phyloP scores from a whole-genome alignment of 2,113 vertebrate species.

The Hystrix cristata region DNA sequence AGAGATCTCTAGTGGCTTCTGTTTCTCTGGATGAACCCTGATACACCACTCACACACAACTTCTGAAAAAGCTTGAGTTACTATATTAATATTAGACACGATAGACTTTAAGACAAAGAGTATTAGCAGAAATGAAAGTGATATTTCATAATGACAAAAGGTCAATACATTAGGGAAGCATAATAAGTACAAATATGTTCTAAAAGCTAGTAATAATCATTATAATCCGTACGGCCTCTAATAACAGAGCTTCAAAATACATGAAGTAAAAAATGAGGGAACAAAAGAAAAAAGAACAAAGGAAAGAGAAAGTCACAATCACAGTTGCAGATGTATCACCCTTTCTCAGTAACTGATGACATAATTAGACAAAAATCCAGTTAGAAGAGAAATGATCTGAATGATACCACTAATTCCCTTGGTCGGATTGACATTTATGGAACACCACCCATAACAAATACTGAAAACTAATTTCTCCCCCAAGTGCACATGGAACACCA shows the following conservation, averaged over 20 bases:
- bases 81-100: constrained; percentile 4
- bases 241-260: constrained; percentile 56
- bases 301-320: background rate
- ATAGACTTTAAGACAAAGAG: background rate
- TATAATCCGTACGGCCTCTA: constrained; percentile 30
- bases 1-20: background rate
- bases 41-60: background rate
- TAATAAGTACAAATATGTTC: constrained; percentile 47
- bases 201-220: constrained; percentile 41
- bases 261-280: constrained; percentile 30
- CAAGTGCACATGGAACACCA: background rate
- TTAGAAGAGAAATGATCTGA: constrained; percentile 20
- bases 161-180: constrained; percentile 36
- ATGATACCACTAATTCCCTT: background rate
- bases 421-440: background rate
- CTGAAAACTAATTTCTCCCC: background rate
- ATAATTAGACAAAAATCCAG: background rate
- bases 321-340: background rate
- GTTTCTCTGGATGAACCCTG: background rate
- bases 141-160: constrained; percentile 46
- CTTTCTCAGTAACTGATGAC: background rate
- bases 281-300: constrained; percentile 21
- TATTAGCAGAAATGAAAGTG: constrained; percentile 3
- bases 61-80: background rate
- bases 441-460: background rate